phyloP scores from a whole-genome alignment of 2,113 vertebrate species.

The Heptranchias perlo region DNA sequence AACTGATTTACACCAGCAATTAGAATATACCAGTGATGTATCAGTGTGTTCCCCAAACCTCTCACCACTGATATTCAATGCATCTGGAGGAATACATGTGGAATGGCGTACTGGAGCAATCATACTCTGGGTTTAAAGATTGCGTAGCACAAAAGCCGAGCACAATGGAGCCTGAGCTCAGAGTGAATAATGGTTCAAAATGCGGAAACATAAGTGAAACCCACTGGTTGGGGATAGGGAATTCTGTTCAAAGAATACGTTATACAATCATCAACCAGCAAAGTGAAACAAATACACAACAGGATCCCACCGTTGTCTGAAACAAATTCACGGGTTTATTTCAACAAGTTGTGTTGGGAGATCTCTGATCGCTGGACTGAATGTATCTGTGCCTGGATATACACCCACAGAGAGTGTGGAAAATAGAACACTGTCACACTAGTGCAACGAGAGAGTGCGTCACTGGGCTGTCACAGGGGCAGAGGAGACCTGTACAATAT shows the following conservation, averaged over 20 bases:
- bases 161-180: neutral
- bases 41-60: too few species aligned
- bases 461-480: neutral
- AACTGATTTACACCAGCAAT: too few species aligned
- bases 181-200: neutral
- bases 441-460: neutral
- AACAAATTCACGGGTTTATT: neutral
- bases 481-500: neutral
- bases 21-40: too few species aligned
- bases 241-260: too few species aligned
- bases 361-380: neutral
- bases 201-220: neutral
- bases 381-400: neutral
- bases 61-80: too few species aligned
- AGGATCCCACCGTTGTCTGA: neutral
- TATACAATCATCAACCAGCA: neutral
- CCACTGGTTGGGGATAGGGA: too few species aligned
- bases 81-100: too few species aligned
- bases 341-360: neutral
- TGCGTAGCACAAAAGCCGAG: too few species aligned
- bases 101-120: too few species aligned
- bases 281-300: neutral
- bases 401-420: neutral
- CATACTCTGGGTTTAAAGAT: neutral
- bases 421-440: neutral